Base-by-base conservation (phyloP, 2,888 invertebrate species). In the Mycalesis mineus region DNA sequence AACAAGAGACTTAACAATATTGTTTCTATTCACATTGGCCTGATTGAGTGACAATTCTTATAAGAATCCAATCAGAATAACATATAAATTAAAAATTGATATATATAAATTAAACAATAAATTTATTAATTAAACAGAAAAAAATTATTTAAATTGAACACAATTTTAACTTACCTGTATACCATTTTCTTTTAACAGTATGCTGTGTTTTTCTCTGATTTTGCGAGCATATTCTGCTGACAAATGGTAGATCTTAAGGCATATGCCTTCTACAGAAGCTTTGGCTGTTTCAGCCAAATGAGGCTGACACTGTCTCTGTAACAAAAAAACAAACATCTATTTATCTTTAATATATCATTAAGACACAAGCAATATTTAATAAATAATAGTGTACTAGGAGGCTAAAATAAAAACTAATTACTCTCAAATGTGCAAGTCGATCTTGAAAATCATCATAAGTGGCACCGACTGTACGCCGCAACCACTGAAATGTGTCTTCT, bases 401-500 rank as follows among this genome's bases (percentile, higher is more conserved):
- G 5, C 22, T 4, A 22, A 22, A 5, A 22, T 22, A 22, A 22
- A 5, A 49, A 48, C n/a, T n/a, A 56, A 68, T 72, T 72, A 88
- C 92, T 79, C 97, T 96, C 51, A 98, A 88, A 82, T 98, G 98
- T 8, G 95, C 95, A 62, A 98, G 86, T 71, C 98, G 92, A 67
- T 93, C 96, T 89, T 95, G 95, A 80, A 97, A 97, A 82, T 97
- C 97, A 82, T 97, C 97, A 81, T 97, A 97, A 1, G 96, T 97
- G 9, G 98, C 97, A 55, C 97, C 97, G 31, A 97, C 95, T 8
- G 98, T 97, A 73, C 95, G 93, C 75, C 98, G 92, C 50, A 98
- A 82, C 98, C 98, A 98, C 69, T 96, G 96, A 82, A 98, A 98
- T 22, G 98, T 98, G 71, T 98, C 98, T 75, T 98, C 98, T 0